A percentile compares a stretch with the other conserved stretches of the same genome.
Evolutionary conservation across 2,113 vertebrate species (phyloP).

Genomic region (Ancistrus triradiatus): DNA sequence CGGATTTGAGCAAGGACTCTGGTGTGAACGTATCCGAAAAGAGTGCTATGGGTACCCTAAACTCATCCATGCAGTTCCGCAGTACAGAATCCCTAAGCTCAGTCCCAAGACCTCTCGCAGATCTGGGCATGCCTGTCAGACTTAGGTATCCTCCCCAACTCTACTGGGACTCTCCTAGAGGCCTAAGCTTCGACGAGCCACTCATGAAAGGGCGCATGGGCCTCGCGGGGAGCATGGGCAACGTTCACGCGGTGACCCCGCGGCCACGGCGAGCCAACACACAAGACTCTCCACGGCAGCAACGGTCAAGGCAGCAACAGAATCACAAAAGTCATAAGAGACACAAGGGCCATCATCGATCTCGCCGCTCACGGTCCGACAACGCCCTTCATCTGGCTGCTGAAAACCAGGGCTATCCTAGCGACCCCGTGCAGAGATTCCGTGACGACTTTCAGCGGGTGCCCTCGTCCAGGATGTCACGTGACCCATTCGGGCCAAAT

Average conservation of each 20-base stretch:
- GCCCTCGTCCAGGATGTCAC: conserved; percentile 74
- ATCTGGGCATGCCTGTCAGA: conserved; percentile 75
- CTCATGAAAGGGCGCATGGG: conserved; percentile 67
- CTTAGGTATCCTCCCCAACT: conserved; percentile 71
- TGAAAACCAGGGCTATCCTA: conserved; percentile 76
- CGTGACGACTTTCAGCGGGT: conserved; percentile 87
- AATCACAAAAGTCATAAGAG: conserved; percentile 76
- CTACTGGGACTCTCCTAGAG: conserved; percentile 75
- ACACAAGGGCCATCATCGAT: conserved; percentile 71
- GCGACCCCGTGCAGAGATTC: conserved; percentile 79
- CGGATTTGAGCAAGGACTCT: conserved; percentile 96
- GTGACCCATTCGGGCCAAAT: conserved; percentile 74
- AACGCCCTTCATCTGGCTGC: conserved; percentile 90
- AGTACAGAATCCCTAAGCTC: conserved; percentile 87
- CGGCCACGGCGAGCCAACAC: conserved; percentile 72
- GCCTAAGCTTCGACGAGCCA: conserved; percentile 74
- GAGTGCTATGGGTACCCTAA: conserved; percentile 86
- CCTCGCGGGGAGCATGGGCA: conserved; percentile 72
- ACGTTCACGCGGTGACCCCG: conserved; percentile 69
- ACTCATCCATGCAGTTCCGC: conserved; percentile 85
- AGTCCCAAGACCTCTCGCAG: conserved; percentile 79
- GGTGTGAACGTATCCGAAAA: conserved; percentile 93
- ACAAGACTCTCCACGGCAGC: conserved; percentile 70
- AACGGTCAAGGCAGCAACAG: conserved; percentile 62
- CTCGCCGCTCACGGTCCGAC: conserved; percentile 88